Evolutionary conservation across 2,797 vertebrate species (phyloP).

Genomic region (Columba guinea): DNA sequence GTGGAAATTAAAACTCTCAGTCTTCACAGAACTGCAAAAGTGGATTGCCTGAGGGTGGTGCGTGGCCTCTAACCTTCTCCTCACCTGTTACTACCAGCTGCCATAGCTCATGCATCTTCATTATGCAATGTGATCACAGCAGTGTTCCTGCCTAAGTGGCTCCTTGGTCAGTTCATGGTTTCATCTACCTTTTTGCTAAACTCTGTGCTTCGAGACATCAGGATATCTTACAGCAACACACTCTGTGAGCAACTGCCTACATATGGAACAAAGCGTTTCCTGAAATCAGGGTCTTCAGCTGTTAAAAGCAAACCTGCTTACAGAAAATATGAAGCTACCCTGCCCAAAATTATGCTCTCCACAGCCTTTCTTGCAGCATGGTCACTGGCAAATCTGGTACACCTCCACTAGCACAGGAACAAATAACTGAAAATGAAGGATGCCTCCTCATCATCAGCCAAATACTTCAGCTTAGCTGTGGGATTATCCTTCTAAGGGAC

Average conservation of each 20-base stretch:
- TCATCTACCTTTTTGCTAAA: neutral
- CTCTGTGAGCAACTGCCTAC: neutral
- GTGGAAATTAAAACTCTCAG: neutral
- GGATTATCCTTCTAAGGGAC: neutral
- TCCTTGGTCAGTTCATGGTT: rapidly evolving
- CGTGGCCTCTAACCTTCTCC: neutral
- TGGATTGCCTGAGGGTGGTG: neutral
- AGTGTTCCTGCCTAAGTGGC: neutral
- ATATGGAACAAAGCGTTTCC: neutral
- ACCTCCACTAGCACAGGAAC: neutral
- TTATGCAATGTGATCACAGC: neutral
- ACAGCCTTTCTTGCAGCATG: neutral
- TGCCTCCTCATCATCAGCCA: neutral
- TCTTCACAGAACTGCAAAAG: neutral
- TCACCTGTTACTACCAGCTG: neutral
- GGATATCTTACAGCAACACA: neutral
- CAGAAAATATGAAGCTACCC: neutral
- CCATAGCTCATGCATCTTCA: neutral
- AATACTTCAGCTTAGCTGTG: neutral
- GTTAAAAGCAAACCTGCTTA: neutral
- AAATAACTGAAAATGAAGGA: neutral
- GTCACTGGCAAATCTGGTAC: neutral
- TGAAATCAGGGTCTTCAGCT: neutral
- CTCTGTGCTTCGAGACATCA: neutral
- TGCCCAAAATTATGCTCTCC: neutral